phyloP scores from a whole-genome alignment of 2,888 invertebrate genomes.

The Ferrisia virgata region DNA sequence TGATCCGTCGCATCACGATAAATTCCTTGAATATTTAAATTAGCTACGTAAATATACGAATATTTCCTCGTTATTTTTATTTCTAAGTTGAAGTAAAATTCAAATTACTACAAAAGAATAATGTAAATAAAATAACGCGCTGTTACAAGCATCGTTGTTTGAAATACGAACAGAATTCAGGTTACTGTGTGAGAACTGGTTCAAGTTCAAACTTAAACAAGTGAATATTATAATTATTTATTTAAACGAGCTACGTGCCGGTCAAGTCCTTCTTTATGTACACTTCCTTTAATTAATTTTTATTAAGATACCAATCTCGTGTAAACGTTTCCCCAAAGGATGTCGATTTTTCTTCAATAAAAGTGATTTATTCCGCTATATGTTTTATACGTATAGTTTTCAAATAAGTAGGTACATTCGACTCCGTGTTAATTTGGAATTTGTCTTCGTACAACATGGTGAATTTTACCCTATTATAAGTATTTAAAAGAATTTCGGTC shows the following conservation, averaged over 20 bases:
- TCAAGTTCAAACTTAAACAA: constrained; percentile 6
- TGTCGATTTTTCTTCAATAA: neutral
- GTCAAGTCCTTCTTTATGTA: constrained; percentile 5
- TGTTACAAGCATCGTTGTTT: neutral
- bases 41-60: neutral
- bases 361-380: neutral
- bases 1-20: neutral
- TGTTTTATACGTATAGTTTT: neutral
- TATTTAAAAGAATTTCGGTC: neutral
- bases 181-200: constrained; percentile 30
- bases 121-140: neutral
- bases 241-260: constrained; percentile 15
- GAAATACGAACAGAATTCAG: neutral
- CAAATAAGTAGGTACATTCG: neutral
- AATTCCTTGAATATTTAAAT: neutral
- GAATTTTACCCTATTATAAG: neutral
- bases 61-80: neutral
- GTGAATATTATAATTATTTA: constrained; percentile 18
- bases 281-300: constrained; percentile 30
- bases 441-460: neutral
- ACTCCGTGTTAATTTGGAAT: neutral
- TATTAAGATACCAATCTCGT: neutral
- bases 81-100: neutral
- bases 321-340: constrained; percentile 18
- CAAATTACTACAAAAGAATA: neutral